These are phyloP conservation scores for Diadema setosum DNA, from an alignment of 35 echinoderm and acorn worm species.

Conservation along the genomic window DNA sequence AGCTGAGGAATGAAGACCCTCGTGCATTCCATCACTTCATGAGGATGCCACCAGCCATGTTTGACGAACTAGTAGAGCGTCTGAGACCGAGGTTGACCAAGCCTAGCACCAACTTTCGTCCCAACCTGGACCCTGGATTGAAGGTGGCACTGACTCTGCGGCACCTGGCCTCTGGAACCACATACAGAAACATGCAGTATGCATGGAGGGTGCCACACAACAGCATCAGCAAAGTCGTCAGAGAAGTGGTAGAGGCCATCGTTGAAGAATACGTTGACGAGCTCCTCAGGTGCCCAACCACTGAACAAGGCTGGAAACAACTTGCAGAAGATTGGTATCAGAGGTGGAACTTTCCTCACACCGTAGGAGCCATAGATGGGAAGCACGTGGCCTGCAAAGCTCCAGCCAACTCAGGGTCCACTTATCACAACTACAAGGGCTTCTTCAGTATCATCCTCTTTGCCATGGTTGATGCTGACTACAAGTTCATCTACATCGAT, in stretches of 20 bases:
- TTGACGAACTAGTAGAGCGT: conserved; percentile 29
- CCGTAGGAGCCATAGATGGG: conserved; percentile 48
- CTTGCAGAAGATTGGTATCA: background rate
- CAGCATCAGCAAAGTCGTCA: conserved; percentile 7
- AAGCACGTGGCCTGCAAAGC: conserved; percentile 54
- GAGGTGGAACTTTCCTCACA: conserved; percentile 79
- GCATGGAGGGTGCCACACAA: conserved; percentile 40
- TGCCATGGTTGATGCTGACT: conserved; percentile 33
- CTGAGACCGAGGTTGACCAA: background rate
- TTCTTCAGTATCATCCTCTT: conserved; percentile 24
- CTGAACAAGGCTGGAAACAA: background rate
- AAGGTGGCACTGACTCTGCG: conserved; percentile 34
- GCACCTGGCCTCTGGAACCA: conserved; percentile 27
- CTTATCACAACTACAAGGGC: conserved; percentile 17
- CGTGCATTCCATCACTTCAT: conserved; percentile 1
- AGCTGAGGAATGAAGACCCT: conserved; percentile 24
- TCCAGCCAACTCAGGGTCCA: background rate
- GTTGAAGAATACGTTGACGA: conserved; percentile 46
- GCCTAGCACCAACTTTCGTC: background rate
- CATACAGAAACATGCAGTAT: conserved; percentile 36
- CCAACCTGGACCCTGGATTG: background rate
- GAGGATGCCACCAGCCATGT: conserved; percentile 24
- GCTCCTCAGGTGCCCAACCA: conserved; percentile 20
- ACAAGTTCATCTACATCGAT: conserved; percentile 22
- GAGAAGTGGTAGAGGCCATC: conserved; percentile 51